Conservation (phyloP, 1,140 invertebrate species). For the Chlorops oryzae region DNA sequence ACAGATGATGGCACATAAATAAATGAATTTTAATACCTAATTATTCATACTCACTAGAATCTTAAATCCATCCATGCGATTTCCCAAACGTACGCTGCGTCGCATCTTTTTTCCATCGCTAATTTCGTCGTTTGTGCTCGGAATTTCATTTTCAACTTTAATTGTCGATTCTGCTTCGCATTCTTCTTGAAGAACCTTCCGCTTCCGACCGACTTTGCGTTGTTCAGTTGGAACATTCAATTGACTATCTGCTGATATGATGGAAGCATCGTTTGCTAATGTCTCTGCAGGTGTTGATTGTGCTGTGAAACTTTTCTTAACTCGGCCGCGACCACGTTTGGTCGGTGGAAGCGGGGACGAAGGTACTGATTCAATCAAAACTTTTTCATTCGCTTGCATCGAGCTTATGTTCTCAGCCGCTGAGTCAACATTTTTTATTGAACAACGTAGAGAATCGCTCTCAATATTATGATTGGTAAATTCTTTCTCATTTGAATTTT, state of each 20-base stretch:
- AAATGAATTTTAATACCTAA: neutral
- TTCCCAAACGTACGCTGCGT: constrained; percentile 37
- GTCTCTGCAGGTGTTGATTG: constrained; percentile 10
- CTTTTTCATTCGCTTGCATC: no score
- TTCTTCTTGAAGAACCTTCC: constrained; percentile 26
- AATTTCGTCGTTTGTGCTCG: constrained; percentile 27
- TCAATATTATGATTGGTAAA: no score
- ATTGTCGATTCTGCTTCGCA: neutral
- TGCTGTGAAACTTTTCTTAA: constrained; percentile 30
- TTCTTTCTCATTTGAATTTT: no score
- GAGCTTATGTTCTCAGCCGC: no score
- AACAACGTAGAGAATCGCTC: no score
- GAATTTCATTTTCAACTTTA: constrained; percentile 14
- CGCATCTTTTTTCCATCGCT: constrained; percentile 22
- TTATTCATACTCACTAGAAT: constrained; percentile 5
- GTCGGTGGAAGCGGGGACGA: constrained; percentile 12
- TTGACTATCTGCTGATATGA: constrained; percentile 8
- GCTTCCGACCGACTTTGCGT: constrained; percentile 30
- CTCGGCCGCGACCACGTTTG: constrained; percentile 40
- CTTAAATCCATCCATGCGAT: constrained; percentile 25
- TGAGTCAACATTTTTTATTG: no score
- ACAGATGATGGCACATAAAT: no score
- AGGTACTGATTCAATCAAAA: no score
- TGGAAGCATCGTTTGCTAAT: neutral
- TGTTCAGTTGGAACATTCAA: constrained; percentile 17